These are phyloP conservation scores for Chrysopilus asiliformis DNA, from an alignment of 2,888 invertebrate genomes.

Conservation along the genomic window DNA sequence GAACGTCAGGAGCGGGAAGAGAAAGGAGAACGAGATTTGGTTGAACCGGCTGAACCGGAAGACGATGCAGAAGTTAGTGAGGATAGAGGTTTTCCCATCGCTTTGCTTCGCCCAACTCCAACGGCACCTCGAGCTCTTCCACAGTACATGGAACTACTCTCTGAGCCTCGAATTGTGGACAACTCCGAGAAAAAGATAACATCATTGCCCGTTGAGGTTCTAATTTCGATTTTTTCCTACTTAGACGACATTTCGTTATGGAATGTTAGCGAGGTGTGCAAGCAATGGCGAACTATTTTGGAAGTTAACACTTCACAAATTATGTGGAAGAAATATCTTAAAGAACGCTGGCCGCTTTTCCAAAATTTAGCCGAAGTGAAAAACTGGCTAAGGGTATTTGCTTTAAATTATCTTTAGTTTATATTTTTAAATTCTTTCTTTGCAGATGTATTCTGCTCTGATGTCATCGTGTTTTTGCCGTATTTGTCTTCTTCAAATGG, in stretches of 20 bases:
- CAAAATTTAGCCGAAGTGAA: slow-evolving; percentile 54
- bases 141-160: slow-evolving; percentile 27
- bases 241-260: slow-evolving; percentile 85
- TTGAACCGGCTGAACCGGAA: slow-evolving; percentile 1
- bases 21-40: slow-evolving; percentile 13
- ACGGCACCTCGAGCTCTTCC: slow-evolving; percentile 27
- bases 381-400: slow-evolving; percentile 62
- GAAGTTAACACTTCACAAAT: slow-evolving; percentile 61
- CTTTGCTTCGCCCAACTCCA: slow-evolving; percentile 16
- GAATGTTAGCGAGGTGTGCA: slow-evolving; percentile 76
- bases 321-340: slow-evolving; percentile 68
- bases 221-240: slow-evolving; percentile 76
- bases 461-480: slow-evolving; percentile 76
- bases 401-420: slow-evolving; percentile 6
- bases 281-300: slow-evolving; percentile 70
- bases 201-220: slow-evolving; percentile 43
- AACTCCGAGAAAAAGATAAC: slow-evolving; percentile 21
- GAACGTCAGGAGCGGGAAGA: slow-evolving; percentile 22
- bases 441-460: slow-evolving; percentile 49
- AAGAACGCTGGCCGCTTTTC: slow-evolving; percentile 75
- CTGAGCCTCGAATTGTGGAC: slow-evolving; percentile 22
- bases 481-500: slow-evolving; percentile 76
- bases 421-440: slow-evolving; percentile 3
- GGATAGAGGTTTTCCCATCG: slow-evolving; percentile 25
- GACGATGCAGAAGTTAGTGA: slow-evolving; percentile 15